These are phyloP conservation scores for Prionailurus bengalensis DNA, from an alignment of 2,113 vertebrate species.

Conservation along the genomic window DNA sequence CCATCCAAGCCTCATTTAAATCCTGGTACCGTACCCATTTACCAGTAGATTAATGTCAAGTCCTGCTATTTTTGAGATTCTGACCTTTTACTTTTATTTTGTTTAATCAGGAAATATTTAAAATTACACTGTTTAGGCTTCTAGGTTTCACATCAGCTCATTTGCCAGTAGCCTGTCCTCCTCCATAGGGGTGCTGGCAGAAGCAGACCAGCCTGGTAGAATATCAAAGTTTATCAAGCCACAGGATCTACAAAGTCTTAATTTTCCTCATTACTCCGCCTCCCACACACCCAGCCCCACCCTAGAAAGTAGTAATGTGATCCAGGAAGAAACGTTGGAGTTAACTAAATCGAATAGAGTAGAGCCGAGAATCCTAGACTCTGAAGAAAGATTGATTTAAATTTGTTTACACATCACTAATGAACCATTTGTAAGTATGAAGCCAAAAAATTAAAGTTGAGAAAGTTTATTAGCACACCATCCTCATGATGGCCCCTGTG, in stretches of 20 bases:
- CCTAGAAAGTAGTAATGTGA: constrained; percentile 26
- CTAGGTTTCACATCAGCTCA: constrained; percentile 24
- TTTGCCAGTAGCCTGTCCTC: background rate
- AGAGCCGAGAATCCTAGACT: background rate
- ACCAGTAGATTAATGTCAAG: constrained; percentile 26
- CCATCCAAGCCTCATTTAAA: background rate
- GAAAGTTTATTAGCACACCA: background rate
- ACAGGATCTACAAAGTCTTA: background rate
- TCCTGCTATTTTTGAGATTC: background rate
- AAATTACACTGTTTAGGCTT: constrained; percentile 24
- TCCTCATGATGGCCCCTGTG: background rate
- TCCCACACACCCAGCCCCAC: background rate
- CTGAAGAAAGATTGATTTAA: background rate
- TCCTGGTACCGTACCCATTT: background rate
- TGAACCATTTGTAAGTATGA: background rate
- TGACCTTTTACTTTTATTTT: constrained; percentile 58
- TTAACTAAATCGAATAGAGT: background rate
- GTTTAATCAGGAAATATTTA: constrained; percentile 59
- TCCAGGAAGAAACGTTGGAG: constrained; percentile 7
- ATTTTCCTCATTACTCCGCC: constrained; percentile 7
- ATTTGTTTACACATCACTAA: background rate
- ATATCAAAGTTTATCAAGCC: constrained; percentile 60
- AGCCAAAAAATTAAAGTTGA: constrained; percentile 23
- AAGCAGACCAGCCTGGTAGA: background rate
- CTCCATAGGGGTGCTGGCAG: constrained; percentile 6